Percentiles rank a stretch among this genome's conserved stretches.
These are phyloP conservation scores for Hydroisotoma schaefferi DNA, from an alignment of 2,888 invertebrate genomes.

Conservation along the genomic window DNA sequence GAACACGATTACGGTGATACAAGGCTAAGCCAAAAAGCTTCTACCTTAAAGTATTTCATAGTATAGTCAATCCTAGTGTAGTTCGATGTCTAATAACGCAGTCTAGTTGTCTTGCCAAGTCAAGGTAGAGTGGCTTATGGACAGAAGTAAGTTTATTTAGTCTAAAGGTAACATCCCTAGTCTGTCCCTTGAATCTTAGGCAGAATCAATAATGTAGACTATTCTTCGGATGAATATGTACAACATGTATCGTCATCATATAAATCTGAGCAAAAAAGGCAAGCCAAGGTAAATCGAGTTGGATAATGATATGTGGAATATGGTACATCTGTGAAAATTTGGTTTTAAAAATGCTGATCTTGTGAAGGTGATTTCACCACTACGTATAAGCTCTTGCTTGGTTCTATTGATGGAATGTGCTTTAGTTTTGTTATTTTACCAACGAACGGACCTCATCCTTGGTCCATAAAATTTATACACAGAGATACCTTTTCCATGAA, in stretches of 20 bases:
- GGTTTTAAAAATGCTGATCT: constrained; percentile 42
- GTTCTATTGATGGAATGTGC: not conserved
- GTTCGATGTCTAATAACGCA: not conserved
- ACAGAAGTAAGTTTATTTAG: no score
- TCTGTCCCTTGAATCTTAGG: no score
- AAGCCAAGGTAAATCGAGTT: not conserved
- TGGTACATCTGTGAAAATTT: constrained; percentile 24
- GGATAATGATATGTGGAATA: not conserved
- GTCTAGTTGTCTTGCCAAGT: not conserved
- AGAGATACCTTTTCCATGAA: no score
- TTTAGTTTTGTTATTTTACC: not conserved
- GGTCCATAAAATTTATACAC: no score
- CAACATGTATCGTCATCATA: no score
- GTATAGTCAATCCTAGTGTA: not conserved
- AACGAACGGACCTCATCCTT: no score
- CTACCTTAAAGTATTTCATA: no score
- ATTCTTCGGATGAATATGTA: no score
- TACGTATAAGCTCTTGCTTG: not conserved
- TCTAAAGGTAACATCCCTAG: no score
- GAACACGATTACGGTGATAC: constrained; percentile 4
- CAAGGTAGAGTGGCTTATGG: constrained; percentile 5
- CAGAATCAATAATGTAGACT: no score
- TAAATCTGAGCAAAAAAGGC: no score
- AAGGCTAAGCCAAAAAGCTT: not conserved
- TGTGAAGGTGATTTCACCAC: constrained; percentile 40